Evolutionary conservation across 2,888 invertebrate genomes (phyloP).

Genomic region (Pollenia amentaria): DNA sequence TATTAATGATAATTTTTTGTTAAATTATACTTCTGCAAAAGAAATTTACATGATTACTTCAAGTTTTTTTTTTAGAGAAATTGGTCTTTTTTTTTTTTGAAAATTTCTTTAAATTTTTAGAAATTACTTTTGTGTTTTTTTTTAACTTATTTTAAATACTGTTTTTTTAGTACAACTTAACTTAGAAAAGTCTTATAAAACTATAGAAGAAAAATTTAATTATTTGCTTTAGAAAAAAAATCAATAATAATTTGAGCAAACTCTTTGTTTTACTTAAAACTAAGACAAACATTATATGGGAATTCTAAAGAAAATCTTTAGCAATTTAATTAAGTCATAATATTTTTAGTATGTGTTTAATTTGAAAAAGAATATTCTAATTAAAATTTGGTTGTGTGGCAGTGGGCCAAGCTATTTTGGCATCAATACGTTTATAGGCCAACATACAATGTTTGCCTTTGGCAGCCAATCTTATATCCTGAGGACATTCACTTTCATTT

Average conservation of each 20-base stretch:
- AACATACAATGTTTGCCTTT: slow-evolving; percentile 94
- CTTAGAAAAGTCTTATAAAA: slow-evolving; percentile 59
- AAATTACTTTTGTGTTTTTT: slow-evolving; percentile 41
- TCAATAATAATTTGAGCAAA: slow-evolving; percentile 67
- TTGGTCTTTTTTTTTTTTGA: slow-evolving; percentile 39
- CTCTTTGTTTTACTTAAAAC: slow-evolving; percentile 52
- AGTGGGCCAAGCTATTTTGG: slow-evolving; percentile 98
- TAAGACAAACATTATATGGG: slow-evolving; percentile 63
- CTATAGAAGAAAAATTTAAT: slow-evolving; percentile 45
- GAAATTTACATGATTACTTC: slow-evolving; percentile 41
- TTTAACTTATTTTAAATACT: slow-evolving; percentile 73
- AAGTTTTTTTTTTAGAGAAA: neutral
- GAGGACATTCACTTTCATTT: slow-evolving; percentile 95
- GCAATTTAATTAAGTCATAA: slow-evolving; percentile 61
- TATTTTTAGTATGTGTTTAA: neutral
- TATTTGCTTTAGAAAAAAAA: slow-evolving; percentile 25
- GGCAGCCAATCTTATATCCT: slow-evolving; percentile 91
- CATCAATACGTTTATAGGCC: slow-evolving; percentile 97
- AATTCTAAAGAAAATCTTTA: slow-evolving; percentile 44
- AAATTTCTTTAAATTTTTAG: neutral
- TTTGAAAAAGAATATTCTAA: slow-evolving; percentile 33
- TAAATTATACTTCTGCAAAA: slow-evolving; percentile 47
- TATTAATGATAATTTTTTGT: slow-evolving; percentile 53
- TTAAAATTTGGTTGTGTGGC: slow-evolving; percentile 77
- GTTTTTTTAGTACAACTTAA: slow-evolving; percentile 72